Conservation (phyloP, 2,113 vertebrate genomes). For the Rhea pennata region DNA sequence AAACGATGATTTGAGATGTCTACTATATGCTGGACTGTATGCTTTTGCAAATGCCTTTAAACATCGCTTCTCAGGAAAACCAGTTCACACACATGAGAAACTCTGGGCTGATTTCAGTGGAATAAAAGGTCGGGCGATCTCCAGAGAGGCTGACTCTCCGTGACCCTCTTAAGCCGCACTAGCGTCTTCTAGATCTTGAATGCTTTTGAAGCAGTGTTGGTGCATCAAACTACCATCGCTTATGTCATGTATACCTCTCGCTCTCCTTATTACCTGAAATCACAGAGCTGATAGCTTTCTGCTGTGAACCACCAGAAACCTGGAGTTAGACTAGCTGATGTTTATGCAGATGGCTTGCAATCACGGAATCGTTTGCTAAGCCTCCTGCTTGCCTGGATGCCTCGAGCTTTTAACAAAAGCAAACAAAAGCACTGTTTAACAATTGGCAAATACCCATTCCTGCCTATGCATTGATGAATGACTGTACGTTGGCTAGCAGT, state of each 20-base stretch:
- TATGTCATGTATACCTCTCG: not conserved
- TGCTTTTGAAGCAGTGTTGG: not conserved
- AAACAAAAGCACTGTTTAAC: not conserved
- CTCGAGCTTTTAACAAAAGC: not conserved
- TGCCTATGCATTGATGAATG: not conserved
- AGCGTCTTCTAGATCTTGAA: not conserved
- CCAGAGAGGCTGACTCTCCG: rapidly evolving
- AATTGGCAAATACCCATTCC: not conserved
- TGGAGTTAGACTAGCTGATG: not conserved
- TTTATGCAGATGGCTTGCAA: not conserved
- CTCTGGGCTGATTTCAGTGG: not conserved
- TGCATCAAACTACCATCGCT: rapidly evolving
- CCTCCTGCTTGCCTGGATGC: rapidly evolving
- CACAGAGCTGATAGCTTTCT: not conserved
- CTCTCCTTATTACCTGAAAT: not conserved
- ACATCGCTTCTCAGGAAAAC: not conserved
- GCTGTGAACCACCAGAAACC: not conserved
- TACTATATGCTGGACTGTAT: not conserved
- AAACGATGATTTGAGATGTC: not conserved
- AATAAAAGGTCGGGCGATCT: not conserved
- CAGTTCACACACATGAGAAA: not conserved
- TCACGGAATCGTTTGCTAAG: rapidly evolving
- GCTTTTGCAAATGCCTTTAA: not conserved
- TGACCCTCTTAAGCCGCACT: rapidly evolving
- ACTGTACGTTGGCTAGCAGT: not conserved